phyloP scores from a whole-genome alignment of 1,140 invertebrate genomes.

The Rhysida immarginata region DNA sequence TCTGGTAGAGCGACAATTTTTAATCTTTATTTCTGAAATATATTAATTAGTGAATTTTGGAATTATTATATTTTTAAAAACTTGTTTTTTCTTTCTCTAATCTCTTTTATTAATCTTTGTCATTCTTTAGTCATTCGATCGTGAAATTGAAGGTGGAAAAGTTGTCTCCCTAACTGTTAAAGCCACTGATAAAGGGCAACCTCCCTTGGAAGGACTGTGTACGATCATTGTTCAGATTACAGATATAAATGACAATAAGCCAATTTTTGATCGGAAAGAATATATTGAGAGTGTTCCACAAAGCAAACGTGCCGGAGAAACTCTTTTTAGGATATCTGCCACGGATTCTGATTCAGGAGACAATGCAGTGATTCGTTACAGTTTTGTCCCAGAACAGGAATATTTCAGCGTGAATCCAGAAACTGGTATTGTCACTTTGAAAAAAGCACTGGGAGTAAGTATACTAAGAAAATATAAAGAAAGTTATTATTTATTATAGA shows the following conservation, averaged over 20 bases:
- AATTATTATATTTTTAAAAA: conserved; percentile 1
- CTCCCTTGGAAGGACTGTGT: conserved; percentile 67
- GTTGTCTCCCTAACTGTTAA: conserved; percentile 61
- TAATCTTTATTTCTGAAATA: too few relatives aligned
- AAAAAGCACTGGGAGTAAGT: conserved; percentile 19
- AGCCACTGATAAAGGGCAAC: conserved; percentile 70
- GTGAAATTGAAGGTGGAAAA: conserved; percentile 69
- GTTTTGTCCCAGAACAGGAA: conserved; percentile 11
- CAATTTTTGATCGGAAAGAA: conserved; percentile 48
- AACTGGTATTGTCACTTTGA: conserved; percentile 22
- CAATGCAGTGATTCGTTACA: conserved; percentile 22
- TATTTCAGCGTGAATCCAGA: conserved; percentile 25
- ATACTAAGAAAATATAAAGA: background rate
- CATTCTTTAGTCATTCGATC: conserved; percentile 51
- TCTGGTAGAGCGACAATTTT: too few relatives aligned
- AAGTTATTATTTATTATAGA: background rate
- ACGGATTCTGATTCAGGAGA: conserved; percentile 24
- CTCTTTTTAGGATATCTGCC: conserved; percentile 21
- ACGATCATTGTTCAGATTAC: conserved; percentile 70
- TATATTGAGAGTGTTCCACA: conserved; percentile 25
- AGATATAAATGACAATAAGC: conserved; percentile 75
- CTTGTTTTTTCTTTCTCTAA: background rate
- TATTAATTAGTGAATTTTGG: too few relatives aligned
- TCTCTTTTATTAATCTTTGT: conserved; percentile 1
- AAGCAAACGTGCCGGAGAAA: conserved; percentile 17